Evolutionary conservation across 2,888 invertebrate genomes (phyloP), one percentile per base, ranked within the genome.

Genomic region (Zaprionus obscuricornis): DNA sequence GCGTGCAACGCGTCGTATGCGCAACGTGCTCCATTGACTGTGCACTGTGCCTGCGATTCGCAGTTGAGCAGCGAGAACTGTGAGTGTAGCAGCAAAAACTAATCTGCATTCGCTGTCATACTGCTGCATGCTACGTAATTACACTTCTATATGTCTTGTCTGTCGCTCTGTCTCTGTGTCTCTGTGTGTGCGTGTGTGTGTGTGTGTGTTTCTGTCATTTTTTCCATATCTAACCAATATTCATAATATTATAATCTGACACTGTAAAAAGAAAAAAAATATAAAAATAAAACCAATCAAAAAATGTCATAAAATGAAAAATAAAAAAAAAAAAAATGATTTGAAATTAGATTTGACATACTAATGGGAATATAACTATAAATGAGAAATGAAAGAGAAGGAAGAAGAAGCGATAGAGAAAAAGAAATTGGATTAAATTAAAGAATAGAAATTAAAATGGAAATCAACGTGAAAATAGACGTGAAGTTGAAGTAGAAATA

Each of bases 101-200:
- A 73, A 75, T 76, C 66, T 69, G 54, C 58, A 73, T 55, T 54
- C 50, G 34, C 51, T 62, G 54, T 54, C 33, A 46, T 59, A 52
- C 50, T 18, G 26, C 36, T 45, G 29, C 56, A 67, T 39, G 37
- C 45, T 52, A 45, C 52, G 54, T 45, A 58, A 70, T 70, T 70
- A 67, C 42, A 29, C 16, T 1, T 27, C 31, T 16, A 27, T 26
- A 1, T 20, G 3, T 17, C 18, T n/a, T 16, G 39, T n/a, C 1
- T 11, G 18, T 7, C 10, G 39, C 14, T 20, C 24, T 37, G n/a
- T 22, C 27, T n/a, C 22, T 5, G 27, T 2, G 11, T 18, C 42
- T 31, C 11, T 5, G 49, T 17, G 27, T 39, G 14, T 7, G 24
- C 1, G 36, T 34, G 46, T 20, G 33, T 22, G 27, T 11, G 5